These are phyloP conservation scores for Phoronis australis DNA, from an alignment of 2,888 invertebrate genomes.

Conservation along the genomic window DNA sequence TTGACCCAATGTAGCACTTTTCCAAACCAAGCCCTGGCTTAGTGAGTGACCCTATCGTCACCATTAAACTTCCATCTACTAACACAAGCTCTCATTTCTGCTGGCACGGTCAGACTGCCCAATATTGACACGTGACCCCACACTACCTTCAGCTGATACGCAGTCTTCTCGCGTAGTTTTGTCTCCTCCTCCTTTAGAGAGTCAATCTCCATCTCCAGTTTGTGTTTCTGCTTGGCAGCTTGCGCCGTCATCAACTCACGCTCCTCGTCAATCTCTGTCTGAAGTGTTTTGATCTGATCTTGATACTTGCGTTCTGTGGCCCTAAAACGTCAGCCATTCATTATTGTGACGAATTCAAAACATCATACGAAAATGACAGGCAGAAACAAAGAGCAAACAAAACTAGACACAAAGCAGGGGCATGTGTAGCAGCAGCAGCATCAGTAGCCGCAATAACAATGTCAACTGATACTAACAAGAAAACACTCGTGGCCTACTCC, in stretches of 20 bases:
- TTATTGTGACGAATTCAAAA: background rate
- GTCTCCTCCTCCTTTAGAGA: constrained; percentile 66
- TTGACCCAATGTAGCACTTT: too few relatives aligned
- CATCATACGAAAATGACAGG: background rate
- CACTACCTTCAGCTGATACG: constrained; percentile 56
- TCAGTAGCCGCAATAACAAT: too few relatives aligned
- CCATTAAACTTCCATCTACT: too few relatives aligned
- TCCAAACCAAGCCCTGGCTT: background rate
- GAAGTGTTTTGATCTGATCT: constrained; percentile 68
- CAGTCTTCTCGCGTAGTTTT: constrained; percentile 63
- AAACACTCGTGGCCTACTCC: too few relatives aligned
- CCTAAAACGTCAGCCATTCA: constrained; percentile 43
- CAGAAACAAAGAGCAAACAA: background rate
- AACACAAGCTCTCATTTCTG: too few relatives aligned
- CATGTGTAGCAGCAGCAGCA: too few relatives aligned
- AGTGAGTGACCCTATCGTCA: constrained; percentile 4
- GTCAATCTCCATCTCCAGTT: constrained; percentile 63
- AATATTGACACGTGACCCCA: too few relatives aligned
- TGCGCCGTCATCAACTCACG: constrained; percentile 66
- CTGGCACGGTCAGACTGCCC: too few relatives aligned
- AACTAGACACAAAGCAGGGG: too few relatives aligned
- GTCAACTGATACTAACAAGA: too few relatives aligned
- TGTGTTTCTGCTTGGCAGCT: constrained; percentile 48
- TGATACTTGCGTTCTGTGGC: constrained; percentile 71
- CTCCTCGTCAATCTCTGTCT: constrained; percentile 66